A percentile compares a stretch with the other conserved stretches of the same genome.
Conservation (phyloP, 2,888 invertebrate species). For the Drosophila ustulata region DNA sequence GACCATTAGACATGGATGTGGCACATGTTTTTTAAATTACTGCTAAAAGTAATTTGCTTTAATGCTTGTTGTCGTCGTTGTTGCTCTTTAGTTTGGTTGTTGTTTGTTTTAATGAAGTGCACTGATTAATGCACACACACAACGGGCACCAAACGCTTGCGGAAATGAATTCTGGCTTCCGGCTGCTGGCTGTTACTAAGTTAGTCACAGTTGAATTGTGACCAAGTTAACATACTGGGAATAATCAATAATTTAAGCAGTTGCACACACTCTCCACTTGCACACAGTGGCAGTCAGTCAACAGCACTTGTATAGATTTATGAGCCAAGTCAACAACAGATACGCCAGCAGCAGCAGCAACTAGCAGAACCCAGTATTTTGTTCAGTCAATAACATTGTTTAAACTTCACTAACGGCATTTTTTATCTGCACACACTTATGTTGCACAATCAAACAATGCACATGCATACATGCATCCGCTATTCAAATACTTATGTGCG, state of each 20-base stretch:
- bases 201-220: constrained; percentile 29
- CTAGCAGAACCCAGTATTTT: constrained; percentile 33
- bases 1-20: constrained; percentile 51
- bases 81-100: constrained; percentile 1
- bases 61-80: constrained; percentile 24
- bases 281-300: constrained; percentile 38
- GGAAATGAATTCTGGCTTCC: constrained; percentile 16
- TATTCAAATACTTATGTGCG: constrained; percentile 14
- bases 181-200: background rate
- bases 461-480: constrained; percentile 20
- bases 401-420: constrained; percentile 53
- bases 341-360: constrained; percentile 4
- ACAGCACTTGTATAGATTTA: constrained; percentile 51
- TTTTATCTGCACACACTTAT: constrained; percentile 38
- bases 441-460: constrained; percentile 31
- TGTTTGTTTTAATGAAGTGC: constrained; percentile 57
- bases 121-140: constrained; percentile 50
- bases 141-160: constrained; percentile 10
- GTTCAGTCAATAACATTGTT: constrained; percentile 65
- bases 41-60: constrained; percentile 50
- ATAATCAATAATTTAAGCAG: constrained; percentile 59
- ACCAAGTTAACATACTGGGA: constrained; percentile 40
- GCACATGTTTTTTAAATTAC: constrained; percentile 48
- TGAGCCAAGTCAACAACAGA: constrained; percentile 57
- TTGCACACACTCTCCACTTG: background rate